These are phyloP conservation scores for Crypturellus undulatus DNA, from an alignment of 2,113 vertebrate species.

Conservation along the genomic window DNA sequence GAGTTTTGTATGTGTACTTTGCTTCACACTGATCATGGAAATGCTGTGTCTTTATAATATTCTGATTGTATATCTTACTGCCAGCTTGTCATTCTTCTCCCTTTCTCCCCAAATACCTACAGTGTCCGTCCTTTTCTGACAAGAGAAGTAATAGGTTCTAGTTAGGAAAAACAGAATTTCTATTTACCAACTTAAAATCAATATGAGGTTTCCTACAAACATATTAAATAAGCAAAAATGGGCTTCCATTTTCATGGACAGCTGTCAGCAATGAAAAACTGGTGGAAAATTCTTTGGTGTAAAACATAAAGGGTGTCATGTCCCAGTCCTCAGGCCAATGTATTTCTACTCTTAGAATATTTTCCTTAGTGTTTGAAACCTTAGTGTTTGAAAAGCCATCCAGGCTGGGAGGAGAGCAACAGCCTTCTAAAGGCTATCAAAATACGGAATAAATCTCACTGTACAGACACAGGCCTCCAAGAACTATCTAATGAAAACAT, in stretches of 20 bases:
- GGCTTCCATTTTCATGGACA: neutral
- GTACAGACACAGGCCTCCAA: fast-evolving
- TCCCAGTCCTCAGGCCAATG: neutral
- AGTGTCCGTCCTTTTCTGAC: neutral
- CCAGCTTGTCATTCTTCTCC: neutral
- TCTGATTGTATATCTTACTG: neutral
- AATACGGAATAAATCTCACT: neutral
- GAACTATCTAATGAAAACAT: neutral
- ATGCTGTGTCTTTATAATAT: neutral
- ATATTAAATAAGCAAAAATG: neutral
- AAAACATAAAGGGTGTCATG: neutral
- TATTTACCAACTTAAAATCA: neutral
- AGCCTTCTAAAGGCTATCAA: neutral
- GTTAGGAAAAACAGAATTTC: neutral
- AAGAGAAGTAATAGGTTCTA: neutral
- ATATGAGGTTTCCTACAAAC: neutral
- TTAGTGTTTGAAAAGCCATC: neutral
- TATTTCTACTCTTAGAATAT: neutral
- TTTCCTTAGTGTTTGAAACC: neutral
- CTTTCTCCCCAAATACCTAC: neutral
- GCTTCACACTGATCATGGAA: neutral
- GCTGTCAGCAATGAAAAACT: neutral
- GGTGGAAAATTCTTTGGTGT: neutral
- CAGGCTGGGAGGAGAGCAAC: neutral
- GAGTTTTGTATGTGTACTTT: neutral